Evolutionary conservation across 2,888 invertebrate genomes (phyloP).

Genomic region (Rhopalosiphum nymphaeae): DNA sequence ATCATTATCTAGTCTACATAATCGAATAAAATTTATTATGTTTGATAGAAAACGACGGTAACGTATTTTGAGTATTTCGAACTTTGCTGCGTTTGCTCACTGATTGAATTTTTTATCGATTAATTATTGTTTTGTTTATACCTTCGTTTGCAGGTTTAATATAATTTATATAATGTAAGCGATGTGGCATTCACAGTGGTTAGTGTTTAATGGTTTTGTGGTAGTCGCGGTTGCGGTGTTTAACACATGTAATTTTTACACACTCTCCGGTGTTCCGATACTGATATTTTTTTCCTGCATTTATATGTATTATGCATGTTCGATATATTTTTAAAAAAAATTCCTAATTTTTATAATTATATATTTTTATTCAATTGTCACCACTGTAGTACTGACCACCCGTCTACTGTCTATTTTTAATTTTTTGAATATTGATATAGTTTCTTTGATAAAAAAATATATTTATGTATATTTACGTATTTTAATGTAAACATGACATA

Average conservation of each 20-base stretch:
- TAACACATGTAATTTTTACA: neutral
- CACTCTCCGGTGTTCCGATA: neutral
- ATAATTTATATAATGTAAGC: neutral
- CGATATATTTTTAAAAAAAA: neutral
- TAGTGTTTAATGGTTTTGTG: constrained; percentile 17
- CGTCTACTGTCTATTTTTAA: neutral
- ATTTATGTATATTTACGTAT: neutral
- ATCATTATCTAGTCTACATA: neutral
- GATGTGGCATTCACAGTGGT: neutral
- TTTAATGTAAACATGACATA: constrained; percentile 34
- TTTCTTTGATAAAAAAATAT: too few relatives aligned
- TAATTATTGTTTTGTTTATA: neutral
- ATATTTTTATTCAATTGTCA: neutral
- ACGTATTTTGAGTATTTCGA: too few relatives aligned
- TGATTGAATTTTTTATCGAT: neutral
- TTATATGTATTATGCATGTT: neutral
- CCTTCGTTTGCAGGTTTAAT: neutral
- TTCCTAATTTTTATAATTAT: neutral
- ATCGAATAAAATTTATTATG: neutral
- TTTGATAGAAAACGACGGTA: neutral
- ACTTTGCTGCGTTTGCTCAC: neutral
- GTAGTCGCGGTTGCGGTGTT: neutral
- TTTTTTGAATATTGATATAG: constrained; percentile 1
- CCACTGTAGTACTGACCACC: neutral
- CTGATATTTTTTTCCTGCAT: neutral